Evolutionary conservation across 2,113 vertebrate species (phyloP), one percentile per base, ranked within the genome.

Genomic region (Accipiter cooperii): DNA sequence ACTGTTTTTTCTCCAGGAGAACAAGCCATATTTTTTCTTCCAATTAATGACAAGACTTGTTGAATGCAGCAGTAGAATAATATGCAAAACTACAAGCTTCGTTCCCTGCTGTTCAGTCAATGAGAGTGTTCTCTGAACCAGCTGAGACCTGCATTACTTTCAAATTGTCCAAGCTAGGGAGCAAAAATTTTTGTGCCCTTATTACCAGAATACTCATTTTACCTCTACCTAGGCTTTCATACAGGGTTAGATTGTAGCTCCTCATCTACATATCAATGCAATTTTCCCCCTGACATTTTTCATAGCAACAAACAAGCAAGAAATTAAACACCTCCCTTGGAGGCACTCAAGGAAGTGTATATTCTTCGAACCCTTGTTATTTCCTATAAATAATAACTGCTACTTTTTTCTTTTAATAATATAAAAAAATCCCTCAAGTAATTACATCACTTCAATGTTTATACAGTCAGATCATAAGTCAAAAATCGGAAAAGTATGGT

Each of bases 11-110:
- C 70, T 94, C 46, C 36, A 81, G 79, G 15, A 93, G 33, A 88
- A 70, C 15, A 84, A 87, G 54, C 1, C 11, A 29, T 47, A 55
- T 77, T 92, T 90, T 96, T 94, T 84, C n/a, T 87, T 92, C 76
- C 60, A 87, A 66, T 93, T 97, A 98, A 92, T 64, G 47, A 58
- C 84, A 76, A 90, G 57, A 96, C 57, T 89, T 96, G 63, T 84
- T 95, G 80, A 95, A 96, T 47, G 42, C 33, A 74, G 54, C 52
- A 79, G 57, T n/a, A 91, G 69, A 87, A 95, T 57, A 87, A 80
- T 61, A 78, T 66, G 40, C 42, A 94, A 83, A 97, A 89, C 46
- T 96, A 85, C 36, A 89, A 77, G 61, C 47, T 40, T 64, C 11
- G 6, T 84, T 86, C 38, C 93, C 83, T 80, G 47, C 63, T 96